Evolutionary conservation across 30 jellyfish, hydroid and myxozoan genomes (phyloP), one percentile per base, ranked within the genome.

Genomic region (Aurelia aurita): DNA sequence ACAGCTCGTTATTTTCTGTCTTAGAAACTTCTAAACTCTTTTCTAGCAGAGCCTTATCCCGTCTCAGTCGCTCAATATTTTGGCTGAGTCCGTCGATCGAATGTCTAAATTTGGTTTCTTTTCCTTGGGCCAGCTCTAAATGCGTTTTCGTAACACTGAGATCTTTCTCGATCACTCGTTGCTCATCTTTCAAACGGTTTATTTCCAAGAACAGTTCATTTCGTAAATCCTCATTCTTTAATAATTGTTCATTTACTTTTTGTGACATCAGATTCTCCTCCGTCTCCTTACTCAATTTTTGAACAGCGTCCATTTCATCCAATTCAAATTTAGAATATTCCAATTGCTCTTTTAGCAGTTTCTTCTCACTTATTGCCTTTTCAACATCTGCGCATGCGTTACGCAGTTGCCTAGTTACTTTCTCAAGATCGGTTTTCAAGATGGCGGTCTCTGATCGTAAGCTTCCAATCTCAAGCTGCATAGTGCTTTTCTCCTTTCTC

Each of bases 1-100:
- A 63, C 61, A 87, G 73, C 25, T 93, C 88, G 20, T 20, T 54
- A 34, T 93, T 93, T 43, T 93, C 98, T 5, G 54, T 71, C 21
- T 94, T 86, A 4, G 82, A 71, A 22, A 74, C 3, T 45, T 93
- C 95, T 46, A 93, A 59, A 7, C 86, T 87, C 27, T 10, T 75
- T 46, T 58, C 77, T 23, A 80, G 60, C 32, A 63, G 73, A 10
- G 51, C 39, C 62, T 87, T 87, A 65, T 93, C 98, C 49, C 80
- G 69, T 64, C 85, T 35, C 34, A 74, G 72, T 35, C 77, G 22
- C 25, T 76, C 80, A 31, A 66, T 65, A 10, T 87, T 66, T 51
- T 61, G 65, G 19, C 75, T 62, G 18, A 71, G 74, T 19, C 87
- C 76, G 19, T 59, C 87, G 55, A 66, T 65, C 22, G 88, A 73